Conservation (phyloP, 2,797 vertebrate genomes). For the Helicolenus hilgendorfi region DNA sequence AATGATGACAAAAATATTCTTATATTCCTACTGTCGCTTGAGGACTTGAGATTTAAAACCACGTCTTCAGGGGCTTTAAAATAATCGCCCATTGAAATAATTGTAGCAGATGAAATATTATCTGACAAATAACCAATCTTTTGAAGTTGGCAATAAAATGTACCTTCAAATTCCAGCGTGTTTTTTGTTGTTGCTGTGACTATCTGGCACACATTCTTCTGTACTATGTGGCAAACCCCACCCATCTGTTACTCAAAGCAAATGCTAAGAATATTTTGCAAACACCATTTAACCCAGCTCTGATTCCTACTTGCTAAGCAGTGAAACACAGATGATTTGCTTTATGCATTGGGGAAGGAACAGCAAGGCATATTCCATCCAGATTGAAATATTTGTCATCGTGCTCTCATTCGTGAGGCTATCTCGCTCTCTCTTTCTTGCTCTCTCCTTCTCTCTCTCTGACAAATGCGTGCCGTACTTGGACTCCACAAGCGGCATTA, state of each 20-base stretch:
- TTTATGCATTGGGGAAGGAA: slow-evolving; percentile 45
- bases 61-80: neutral
- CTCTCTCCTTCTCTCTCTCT: slow-evolving; percentile 27
- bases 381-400: slow-evolving; percentile 76
- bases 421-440: neutral
- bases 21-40: too few relatives aligned
- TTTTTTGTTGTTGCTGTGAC: neutral
- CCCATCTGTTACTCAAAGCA: slow-evolving; percentile 54
- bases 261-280: slow-evolving; percentile 50
- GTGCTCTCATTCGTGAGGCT: slow-evolving; percentile 25
- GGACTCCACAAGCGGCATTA: slow-evolving; percentile 53
- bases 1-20: too few relatives aligned
- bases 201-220: neutral
- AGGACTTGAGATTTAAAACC: neutral
- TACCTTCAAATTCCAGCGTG: neutral
- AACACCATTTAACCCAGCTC: slow-evolving; percentile 60
- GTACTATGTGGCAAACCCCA: slow-evolving; percentile 28
- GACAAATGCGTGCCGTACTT: slow-evolving; percentile 63
- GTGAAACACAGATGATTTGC: slow-evolving; percentile 65
- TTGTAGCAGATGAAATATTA: neutral
- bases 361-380: slow-evolving; percentile 50
- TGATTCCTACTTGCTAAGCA: slow-evolving; percentile 34
- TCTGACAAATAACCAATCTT: neutral
- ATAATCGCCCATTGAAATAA: neutral
- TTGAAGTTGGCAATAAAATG: neutral